Evolutionary conservation across 1,140 invertebrate genomes (phyloP).

Genomic region (Lamellibrachia luymesi): DNA sequence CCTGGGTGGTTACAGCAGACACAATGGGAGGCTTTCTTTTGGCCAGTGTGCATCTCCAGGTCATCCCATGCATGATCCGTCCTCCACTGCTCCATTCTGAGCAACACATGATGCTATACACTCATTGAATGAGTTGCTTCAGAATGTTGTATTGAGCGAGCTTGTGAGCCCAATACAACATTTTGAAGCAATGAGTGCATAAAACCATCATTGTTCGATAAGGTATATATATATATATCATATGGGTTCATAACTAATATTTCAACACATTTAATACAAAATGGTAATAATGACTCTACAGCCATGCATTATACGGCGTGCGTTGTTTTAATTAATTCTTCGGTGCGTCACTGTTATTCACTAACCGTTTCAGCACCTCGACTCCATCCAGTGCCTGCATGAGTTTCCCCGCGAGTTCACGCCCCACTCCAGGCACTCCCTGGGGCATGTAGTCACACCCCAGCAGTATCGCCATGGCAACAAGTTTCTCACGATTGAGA

Average conservation of each 20-base stretch:
- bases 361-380: constrained; percentile 42
- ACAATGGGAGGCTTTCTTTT: constrained; percentile 6
- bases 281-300: too few relatives aligned
- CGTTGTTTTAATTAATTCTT: too few relatives aligned
- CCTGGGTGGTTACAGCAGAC: constrained; percentile 2
- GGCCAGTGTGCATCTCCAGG: background rate
- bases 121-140: too few relatives aligned
- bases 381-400: constrained; percentile 32
- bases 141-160: too few relatives aligned
- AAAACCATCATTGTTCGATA: too few relatives aligned
- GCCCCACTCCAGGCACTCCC: constrained; percentile 78
- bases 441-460: constrained; percentile 81
- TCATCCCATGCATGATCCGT: background rate
- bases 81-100: background rate
- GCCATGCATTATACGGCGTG: too few relatives aligned
- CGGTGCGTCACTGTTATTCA: background rate
- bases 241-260: too few relatives aligned
- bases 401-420: constrained; percentile 74
- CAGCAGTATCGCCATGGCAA: constrained; percentile 78
- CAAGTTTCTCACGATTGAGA: constrained; percentile 77
- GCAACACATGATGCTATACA: background rate
- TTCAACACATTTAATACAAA: too few relatives aligned
- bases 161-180: too few relatives aligned
- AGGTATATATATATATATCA: too few relatives aligned
- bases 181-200: too few relatives aligned